Base-by-base conservation (phyloP, 2,888 invertebrate species). In the Epinotia demarniana region DNA sequence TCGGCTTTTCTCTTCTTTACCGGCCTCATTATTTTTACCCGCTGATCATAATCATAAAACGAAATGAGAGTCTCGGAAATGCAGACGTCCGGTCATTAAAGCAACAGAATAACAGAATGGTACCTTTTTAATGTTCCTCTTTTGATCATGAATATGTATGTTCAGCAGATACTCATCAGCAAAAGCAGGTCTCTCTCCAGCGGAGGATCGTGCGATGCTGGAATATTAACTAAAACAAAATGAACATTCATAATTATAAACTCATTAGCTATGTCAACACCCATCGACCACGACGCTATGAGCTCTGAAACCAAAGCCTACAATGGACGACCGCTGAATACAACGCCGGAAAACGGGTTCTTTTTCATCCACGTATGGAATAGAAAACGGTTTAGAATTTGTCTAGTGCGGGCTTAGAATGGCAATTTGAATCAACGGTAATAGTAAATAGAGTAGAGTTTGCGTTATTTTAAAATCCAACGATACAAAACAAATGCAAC, bases 301-400 rank as follows among this genome's bases (percentile, higher is more conserved):
- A 18, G 64, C 13, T 66, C 64, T 46, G 58, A 66, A 60, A 66
- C 57, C 64, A 58, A 58, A 64, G 58, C 64, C 72, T 64, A 60
- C 60, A 73, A 66, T 60, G 58, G 58, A 60, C n/a, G 13, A 23
- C 49, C 58, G n/a, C n/a, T n/a, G 53, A 53, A 53, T 53, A 53
- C 53, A 53, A 53, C 53, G 53, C 4, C 53, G 53, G n/a, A 53
- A 53, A 53, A n/a, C 4, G 16, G 49, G 49, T 16, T 49, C 4
- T 16, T 5, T 49, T 49, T 49, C 49, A 49, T 16, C 49, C 13
- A 49, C 49, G 53, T n/a, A 53, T 53, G 6, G 46, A 46, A 49
- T 49, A 16, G 49, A 49, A 49, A 53, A n/a, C 16, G n/a, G 53
- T 53, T 53, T n/a, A 6, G n/a, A n/a, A 53, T n/a, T n/a, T 4